These are phyloP conservation scores for Karalla daura DNA, from an alignment of 2,797 vertebrate species.

Conservation along the genomic window DNA sequence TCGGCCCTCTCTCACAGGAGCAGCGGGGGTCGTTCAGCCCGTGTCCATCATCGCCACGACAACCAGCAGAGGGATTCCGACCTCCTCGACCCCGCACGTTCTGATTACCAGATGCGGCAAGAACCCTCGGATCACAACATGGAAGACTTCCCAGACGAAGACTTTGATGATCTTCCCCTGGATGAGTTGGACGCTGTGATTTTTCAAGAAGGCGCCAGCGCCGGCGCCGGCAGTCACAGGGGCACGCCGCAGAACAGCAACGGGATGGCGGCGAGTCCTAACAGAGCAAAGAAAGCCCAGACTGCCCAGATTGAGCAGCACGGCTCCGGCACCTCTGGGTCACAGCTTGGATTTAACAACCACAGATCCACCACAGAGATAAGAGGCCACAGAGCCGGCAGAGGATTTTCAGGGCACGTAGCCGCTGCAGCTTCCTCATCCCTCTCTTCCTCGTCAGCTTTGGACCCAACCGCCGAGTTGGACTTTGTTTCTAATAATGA, in stretches of 20 bases:
- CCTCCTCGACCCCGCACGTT: not conserved
- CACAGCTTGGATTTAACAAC: not conserved
- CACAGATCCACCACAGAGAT: conserved; percentile 31
- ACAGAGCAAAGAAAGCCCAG: conserved; percentile 9
- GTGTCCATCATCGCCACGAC: not conserved
- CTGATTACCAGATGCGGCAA: conserved; percentile 12
- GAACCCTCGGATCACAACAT: conserved; percentile 39
- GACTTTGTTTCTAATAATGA: conserved; percentile 18
- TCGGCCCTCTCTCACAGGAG: conserved; percentile 22
- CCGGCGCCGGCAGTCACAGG: conserved; percentile 27
- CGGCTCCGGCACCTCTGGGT: not conserved
- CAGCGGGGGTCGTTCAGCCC: conserved; percentile 33
- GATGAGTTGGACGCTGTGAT: conserved; percentile 88
- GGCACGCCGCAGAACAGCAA: conserved; percentile 10
- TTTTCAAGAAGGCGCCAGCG: conserved; percentile 76
- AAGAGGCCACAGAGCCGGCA: conserved; percentile 20
- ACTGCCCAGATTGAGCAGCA: conserved; percentile 20
- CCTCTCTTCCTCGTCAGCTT: conserved; percentile 8
- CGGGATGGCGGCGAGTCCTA: conserved; percentile 12
- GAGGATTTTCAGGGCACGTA: not conserved
- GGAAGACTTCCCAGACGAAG: conserved; percentile 78
- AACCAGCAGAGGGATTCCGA: conserved; percentile 18
- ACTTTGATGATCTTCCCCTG: conserved; percentile 88
- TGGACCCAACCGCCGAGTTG: not conserved
- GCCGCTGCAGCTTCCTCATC: not conserved